These are phyloP conservation scores for Drosophila nikananu DNA, from an alignment of 1,140 invertebrate genomes.

Conservation along the genomic window DNA sequence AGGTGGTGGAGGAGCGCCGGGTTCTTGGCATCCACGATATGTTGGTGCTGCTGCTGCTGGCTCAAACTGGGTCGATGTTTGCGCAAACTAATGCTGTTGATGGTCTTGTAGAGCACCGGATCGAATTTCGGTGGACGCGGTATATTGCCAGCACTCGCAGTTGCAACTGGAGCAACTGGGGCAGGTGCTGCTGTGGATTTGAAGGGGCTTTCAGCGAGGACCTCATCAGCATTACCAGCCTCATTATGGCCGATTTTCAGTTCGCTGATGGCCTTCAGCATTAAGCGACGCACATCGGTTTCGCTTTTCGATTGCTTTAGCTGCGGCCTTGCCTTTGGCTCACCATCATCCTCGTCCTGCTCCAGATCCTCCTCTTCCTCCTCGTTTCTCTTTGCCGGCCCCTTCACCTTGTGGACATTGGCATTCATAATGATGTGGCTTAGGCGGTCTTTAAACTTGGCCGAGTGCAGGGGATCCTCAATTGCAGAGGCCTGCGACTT, in stretches of 20 bases:
- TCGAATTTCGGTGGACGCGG: slow-evolving; percentile 83
- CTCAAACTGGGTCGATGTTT: slow-evolving; percentile 80
- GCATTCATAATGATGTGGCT: slow-evolving; percentile 73
- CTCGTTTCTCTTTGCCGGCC: slow-evolving; percentile 13
- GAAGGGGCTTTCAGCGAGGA: slow-evolving; percentile 10
- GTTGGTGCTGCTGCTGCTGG: slow-evolving; percentile 44
- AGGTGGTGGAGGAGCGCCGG: slow-evolving; percentile 17
- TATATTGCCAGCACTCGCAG: slow-evolving; percentile 38
- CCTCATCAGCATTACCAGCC: slow-evolving; percentile 49
- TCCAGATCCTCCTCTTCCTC: slow-evolving; percentile 4
- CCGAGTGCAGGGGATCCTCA: slow-evolving; percentile 77
- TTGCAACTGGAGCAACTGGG: slow-evolving; percentile 9
- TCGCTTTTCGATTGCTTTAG: slow-evolving; percentile 83
- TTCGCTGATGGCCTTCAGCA: slow-evolving; percentile 74
- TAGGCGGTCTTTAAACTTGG: slow-evolving; percentile 76
- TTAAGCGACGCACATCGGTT: slow-evolving; percentile 71
- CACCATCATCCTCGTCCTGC: slow-evolving; percentile 5
- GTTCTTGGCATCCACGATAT: slow-evolving; percentile 66
- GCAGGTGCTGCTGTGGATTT: slow-evolving; percentile 8
- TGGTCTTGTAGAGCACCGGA: slow-evolving; percentile 82
- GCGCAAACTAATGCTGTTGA: slow-evolving; percentile 74
- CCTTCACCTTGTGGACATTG: slow-evolving; percentile 35
- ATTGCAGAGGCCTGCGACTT: slow-evolving; percentile 61
- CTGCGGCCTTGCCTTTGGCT: slow-evolving; percentile 39
- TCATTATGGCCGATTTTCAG: slow-evolving; percentile 66